Percentiles rank a stretch among this genome's conserved stretches.
phyloP scores from a whole-genome alignment of 2,113 vertebrate genomes.

The Argyrosomus japonicus region DNA sequence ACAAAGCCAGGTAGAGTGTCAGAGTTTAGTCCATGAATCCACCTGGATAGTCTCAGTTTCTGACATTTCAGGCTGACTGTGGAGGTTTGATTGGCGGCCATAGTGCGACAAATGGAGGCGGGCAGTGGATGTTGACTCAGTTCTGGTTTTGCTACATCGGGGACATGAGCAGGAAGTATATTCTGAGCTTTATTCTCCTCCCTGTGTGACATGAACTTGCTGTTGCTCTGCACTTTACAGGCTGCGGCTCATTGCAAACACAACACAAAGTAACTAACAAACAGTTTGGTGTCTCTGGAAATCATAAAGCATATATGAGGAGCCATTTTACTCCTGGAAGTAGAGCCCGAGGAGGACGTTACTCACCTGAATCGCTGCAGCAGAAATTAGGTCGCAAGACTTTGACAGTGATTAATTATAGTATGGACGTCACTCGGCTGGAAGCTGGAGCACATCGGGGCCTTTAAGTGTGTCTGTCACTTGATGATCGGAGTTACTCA shows the following conservation, averaged over 20 bases:
- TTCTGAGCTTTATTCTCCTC: neutral
- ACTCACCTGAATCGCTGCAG: slow-evolving; percentile 3
- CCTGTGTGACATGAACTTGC: no score
- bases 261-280: neutral
- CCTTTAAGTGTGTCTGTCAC: neutral
- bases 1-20: no score
- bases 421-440: neutral
- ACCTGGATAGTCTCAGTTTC: neutral
- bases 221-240: neutral
- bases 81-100: no score
- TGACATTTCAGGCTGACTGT: neutral
- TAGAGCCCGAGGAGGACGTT: neutral
- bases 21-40: no score
- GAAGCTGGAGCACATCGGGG: neutral
- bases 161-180: neutral
- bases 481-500: neutral
- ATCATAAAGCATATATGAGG: neutral
- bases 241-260: neutral
- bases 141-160: neutral
- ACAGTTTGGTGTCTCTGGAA: neutral
- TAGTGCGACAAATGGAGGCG: neutral
- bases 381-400: neutral
- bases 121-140: neutral
- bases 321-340: slow-evolving; percentile 5
- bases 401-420: neutral